Evolutionary conservation across 2,888 invertebrate genomes (phyloP).

Genomic region (Phalera bucephala): DNA sequence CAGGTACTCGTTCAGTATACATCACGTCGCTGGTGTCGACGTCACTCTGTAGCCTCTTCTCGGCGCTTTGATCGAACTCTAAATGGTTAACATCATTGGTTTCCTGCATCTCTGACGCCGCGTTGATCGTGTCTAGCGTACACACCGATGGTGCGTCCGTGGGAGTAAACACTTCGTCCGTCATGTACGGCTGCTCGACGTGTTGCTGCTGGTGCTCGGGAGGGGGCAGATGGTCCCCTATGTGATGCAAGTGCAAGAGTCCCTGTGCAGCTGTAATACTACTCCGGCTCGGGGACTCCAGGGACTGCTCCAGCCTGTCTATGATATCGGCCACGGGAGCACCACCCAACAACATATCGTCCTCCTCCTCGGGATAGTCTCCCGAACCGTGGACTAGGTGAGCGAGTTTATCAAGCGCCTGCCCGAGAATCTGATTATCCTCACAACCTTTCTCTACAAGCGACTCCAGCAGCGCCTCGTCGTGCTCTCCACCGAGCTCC

Average conservation of each 20-base stretch:
- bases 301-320: conserved; percentile 84
- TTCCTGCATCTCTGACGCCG: conserved; percentile 43
- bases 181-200: conserved; percentile 67
- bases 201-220: conserved; percentile 55
- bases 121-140: conserved; percentile 47
- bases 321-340: conserved; percentile 84
- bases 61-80: conserved; percentile 51
- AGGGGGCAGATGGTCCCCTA: conserved; percentile 58
- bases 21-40: conserved; percentile 41
- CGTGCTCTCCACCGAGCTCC: conserved; percentile 69
- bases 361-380: conserved; percentile 76
- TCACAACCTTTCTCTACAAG: conserved; percentile 85
- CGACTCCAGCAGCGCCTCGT: conserved; percentile 83
- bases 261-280: conserved; percentile 74
- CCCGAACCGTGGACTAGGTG: conserved; percentile 63
- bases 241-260: conserved; percentile 65
- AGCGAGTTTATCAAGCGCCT: conserved; percentile 68
- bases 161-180: conserved; percentile 53
- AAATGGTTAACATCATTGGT: conserved; percentile 48
- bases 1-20: conserved; percentile 63
- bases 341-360: conserved; percentile 67
- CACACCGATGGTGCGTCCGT: conserved; percentile 49
- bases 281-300: conserved; percentile 74
- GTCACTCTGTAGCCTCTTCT: conserved; percentile 57
- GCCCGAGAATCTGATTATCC: conserved; percentile 80